These are phyloP conservation scores for Morelia viridis DNA, from an alignment of 2,797 vertebrate species.

Conservation along the genomic window DNA sequence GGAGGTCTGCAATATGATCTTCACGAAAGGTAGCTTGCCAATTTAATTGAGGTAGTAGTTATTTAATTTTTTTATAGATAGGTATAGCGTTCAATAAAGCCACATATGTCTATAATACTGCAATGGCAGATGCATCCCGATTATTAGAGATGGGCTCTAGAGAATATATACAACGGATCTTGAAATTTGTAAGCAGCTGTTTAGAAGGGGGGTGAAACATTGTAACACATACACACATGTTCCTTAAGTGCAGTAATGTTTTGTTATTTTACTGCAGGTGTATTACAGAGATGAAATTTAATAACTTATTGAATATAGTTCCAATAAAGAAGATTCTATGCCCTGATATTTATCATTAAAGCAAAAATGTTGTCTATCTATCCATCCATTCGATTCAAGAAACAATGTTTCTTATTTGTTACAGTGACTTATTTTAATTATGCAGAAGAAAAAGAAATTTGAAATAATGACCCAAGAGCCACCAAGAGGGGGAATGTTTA, in stretches of 20 bases:
- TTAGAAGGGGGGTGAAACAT: slow-evolving; percentile 55
- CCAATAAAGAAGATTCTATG: slow-evolving; percentile 56
- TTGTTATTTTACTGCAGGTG: slow-evolving; percentile 75
- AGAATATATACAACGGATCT: slow-evolving; percentile 74
- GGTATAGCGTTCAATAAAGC: slow-evolving; percentile 79
- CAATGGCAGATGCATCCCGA: slow-evolving; percentile 82
- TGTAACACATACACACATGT: slow-evolving; percentile 69
- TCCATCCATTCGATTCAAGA: not conserved
- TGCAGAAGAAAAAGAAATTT: not conserved
- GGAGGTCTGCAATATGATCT: slow-evolving; percentile 69
- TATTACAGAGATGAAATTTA: slow-evolving; percentile 70
- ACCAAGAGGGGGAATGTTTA: not conserved
- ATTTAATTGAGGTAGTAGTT: slow-evolving; percentile 74
- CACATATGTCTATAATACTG: slow-evolving; percentile 75
- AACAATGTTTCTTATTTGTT: not conserved
- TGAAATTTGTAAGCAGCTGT: slow-evolving; percentile 76
- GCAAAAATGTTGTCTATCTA: slow-evolving; percentile 29
- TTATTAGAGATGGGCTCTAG: slow-evolving; percentile 79
- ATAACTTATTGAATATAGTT: slow-evolving; percentile 68
- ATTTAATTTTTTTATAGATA: slow-evolving; percentile 73
- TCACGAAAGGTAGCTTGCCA: slow-evolving; percentile 70
- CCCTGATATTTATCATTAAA: slow-evolving; percentile 47
- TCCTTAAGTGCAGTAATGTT: slow-evolving; percentile 71
- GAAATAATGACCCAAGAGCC: not conserved
- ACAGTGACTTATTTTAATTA: not conserved